A percentile compares a stretch with the other conserved stretches of the same genome.
Evolutionary conservation across 2,888 invertebrate genomes (phyloP).

Genomic region (Fragum whitleyi): DNA sequence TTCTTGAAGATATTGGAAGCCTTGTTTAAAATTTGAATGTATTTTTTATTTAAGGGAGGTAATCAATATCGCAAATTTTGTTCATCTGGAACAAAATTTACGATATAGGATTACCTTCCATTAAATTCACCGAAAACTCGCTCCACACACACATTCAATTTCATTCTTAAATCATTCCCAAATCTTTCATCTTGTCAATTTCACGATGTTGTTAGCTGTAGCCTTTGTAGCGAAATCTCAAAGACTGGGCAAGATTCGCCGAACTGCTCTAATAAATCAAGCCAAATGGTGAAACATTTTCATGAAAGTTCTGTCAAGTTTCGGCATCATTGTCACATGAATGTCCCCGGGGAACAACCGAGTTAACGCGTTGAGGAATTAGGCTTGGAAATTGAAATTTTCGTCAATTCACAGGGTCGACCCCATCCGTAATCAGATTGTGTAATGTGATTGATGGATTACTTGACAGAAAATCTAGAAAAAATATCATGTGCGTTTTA

Average conservation of each 20-base stretch:
- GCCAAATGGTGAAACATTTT: neutral
- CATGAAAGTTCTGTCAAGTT: neutral
- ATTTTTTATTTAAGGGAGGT: no score
- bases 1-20: no score
- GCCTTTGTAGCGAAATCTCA: no score
- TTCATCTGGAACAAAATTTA: no score
- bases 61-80: no score
- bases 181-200: no score
- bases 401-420: constrained; percentile 11
- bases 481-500: neutral
- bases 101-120: no score
- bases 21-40: no score
- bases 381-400: constrained; percentile 8
- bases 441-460: neutral
- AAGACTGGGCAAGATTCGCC: neutral
- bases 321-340: neutral
- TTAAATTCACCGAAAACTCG: no score
- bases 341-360: neutral
- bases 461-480: neutral
- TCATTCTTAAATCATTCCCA: no score
- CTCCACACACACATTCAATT: no score
- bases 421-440: constrained; percentile 7
- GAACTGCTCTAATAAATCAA: neutral
- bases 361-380: constrained; percentile 8
- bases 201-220: no score